Conservation (phyloP, 2,113 vertebrate species). For the Pan paniscus region DNA sequence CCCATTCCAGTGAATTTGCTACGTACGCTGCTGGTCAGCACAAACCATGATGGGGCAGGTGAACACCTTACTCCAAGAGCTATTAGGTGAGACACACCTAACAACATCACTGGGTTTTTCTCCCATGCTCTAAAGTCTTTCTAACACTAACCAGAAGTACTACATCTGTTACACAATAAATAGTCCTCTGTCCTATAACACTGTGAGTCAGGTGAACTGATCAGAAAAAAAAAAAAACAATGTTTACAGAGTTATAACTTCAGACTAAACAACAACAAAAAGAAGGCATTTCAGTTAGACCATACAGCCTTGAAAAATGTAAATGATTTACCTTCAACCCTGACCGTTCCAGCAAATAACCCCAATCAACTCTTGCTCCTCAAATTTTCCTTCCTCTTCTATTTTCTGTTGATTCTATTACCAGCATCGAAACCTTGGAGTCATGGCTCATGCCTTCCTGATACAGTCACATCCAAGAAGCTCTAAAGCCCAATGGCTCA, state of each 20-base stretch:
- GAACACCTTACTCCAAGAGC: too few species aligned
- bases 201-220: background rate
- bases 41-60: background rate
- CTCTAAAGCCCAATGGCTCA: background rate
- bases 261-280: background rate
- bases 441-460: too few species aligned
- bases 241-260: background rate
- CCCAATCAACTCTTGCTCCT: background rate
- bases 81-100: rapidly evolving
- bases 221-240: background rate
- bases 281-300: background rate
- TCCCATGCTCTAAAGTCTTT: background rate
- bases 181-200: background rate
- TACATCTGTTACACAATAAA: rapidly evolving
- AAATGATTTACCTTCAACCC: background rate
- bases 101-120: background rate
- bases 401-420: background rate
- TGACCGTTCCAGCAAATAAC: background rate
- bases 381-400: background rate
- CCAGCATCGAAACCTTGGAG: background rate
- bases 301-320: background rate
- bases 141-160: background rate
- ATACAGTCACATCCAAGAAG: background rate
- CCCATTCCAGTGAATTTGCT: background rate
- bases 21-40: rapidly evolving